phyloP scores from a whole-genome alignment of 2,797 vertebrate species.

The Alectoris magna region DNA sequence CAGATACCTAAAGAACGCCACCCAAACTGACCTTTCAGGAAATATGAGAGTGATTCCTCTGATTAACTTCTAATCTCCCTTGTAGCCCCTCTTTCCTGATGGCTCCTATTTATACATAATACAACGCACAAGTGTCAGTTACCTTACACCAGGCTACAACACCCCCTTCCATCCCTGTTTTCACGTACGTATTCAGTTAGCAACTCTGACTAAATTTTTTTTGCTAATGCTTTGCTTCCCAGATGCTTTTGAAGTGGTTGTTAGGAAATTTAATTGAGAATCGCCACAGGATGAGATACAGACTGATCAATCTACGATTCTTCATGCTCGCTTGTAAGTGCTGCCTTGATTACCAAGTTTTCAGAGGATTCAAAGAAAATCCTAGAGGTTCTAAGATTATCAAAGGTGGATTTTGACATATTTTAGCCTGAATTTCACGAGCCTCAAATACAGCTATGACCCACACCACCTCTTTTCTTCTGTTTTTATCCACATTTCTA shows the following conservation, averaged over 20 bases:
- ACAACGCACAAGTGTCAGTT: fast-evolving
- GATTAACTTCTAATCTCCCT: not conserved
- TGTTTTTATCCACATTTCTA: not conserved
- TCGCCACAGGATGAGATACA: not conserved
- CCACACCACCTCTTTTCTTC: not conserved
- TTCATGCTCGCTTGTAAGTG: not conserved
- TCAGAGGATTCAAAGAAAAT: not conserved
- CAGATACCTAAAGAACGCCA: not conserved
- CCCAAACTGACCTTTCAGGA: not conserved
- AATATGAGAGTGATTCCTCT: not conserved
- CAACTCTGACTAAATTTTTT: not conserved
- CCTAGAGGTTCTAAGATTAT: not conserved
- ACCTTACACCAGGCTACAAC: not conserved
- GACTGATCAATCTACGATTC: not conserved
- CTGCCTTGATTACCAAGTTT: not conserved
- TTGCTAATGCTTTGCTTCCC: not conserved
- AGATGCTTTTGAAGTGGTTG: not conserved
- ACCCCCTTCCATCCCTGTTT: not conserved
- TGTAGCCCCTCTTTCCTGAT: not conserved
- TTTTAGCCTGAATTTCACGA: not conserved
- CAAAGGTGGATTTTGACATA: not conserved
- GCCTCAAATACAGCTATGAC: not conserved
- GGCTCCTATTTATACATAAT: not conserved
- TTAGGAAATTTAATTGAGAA: not conserved
- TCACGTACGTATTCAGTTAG: not conserved